A percentile compares a stretch with the other conserved stretches of the same genome.
phyloP scores from a whole-genome alignment of 2,888 invertebrate genomes.

The Acanthosepion pharaonis region DNA sequence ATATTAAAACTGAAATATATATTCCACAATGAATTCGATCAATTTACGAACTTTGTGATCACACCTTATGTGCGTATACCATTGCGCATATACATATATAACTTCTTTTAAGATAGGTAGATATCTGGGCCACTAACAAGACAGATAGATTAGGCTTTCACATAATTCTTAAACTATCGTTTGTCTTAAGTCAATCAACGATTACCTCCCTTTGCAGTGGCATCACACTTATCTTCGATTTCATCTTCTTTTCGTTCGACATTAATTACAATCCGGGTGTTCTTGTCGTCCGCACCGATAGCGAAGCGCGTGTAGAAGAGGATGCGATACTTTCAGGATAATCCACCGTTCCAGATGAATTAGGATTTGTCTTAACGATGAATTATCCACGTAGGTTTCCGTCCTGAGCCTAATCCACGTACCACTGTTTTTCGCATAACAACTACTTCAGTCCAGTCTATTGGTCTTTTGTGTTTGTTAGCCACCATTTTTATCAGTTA shows the following conservation, averaged over 20 bases:
- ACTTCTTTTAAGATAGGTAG: not conserved
- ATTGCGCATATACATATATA: not conserved
- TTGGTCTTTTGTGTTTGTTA: not conserved
- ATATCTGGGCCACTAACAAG: too few species aligned
- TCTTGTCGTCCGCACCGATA: not conserved
- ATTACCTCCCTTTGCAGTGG: conserved; percentile 22
- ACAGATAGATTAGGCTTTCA: not conserved
- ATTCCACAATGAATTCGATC: too few species aligned
- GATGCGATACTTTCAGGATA: conserved; percentile 9
- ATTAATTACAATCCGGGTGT: conserved; percentile 33
- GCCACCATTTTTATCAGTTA: not conserved
- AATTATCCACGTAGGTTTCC: conserved; percentile 33
- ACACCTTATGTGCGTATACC: too few species aligned
- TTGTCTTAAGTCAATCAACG: not conserved
- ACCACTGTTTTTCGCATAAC: conserved; percentile 12
- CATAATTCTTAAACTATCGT: not conserved
- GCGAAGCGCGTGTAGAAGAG: not conserved
- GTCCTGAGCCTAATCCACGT: not conserved
- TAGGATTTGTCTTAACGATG: conserved; percentile 18
- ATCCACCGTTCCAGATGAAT: conserved; percentile 12
- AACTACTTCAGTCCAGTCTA: conserved; percentile 16
- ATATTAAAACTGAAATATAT: too few species aligned
- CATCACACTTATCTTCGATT: not conserved
- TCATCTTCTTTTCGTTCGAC: conserved; percentile 33
- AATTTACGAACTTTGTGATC: too few species aligned